phyloP scores from a whole-genome alignment of 2,888 invertebrate genomes.

The Anoncus sp. region DNA sequence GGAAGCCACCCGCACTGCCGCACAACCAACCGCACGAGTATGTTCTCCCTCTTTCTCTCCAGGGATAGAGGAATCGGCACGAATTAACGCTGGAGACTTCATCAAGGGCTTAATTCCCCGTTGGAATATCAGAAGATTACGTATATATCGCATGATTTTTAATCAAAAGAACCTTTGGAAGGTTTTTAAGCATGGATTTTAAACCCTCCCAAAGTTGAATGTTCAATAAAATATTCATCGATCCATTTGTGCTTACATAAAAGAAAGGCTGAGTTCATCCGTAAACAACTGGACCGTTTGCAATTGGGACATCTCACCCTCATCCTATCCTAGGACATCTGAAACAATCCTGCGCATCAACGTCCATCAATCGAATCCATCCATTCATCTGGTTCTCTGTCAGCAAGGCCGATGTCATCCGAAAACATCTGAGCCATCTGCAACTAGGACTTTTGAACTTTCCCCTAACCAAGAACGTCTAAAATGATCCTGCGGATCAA shows the following conservation, averaged over 20 bases:
- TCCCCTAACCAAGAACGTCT: not conserved
- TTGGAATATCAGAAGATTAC: conserved; percentile 21
- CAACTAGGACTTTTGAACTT: not conserved
- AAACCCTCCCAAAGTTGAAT: not conserved
- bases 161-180: not conserved
- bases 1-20: conserved; percentile 67
- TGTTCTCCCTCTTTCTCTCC: conserved; percentile 13
- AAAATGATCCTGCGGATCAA: not conserved
- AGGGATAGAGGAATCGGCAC: conserved; percentile 6
- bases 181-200: not conserved
- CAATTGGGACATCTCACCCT: not conserved
- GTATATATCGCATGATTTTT: not conserved
- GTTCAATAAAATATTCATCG: not conserved
- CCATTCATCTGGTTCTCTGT: not conserved
- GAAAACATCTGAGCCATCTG: not conserved
- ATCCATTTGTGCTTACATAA: not conserved
- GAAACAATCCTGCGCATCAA: not conserved
- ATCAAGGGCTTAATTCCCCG: conserved; percentile 27
- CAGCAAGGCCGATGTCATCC: not conserved
- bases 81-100: conserved; percentile 38
- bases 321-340: not conserved
- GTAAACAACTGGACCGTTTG: not conserved
- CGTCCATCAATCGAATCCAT: not conserved
- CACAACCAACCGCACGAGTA: conserved; percentile 41
- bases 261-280: not conserved